phyloP scores from a whole-genome alignment of 2,113 vertebrate genomes.

The Lota lota region DNA sequence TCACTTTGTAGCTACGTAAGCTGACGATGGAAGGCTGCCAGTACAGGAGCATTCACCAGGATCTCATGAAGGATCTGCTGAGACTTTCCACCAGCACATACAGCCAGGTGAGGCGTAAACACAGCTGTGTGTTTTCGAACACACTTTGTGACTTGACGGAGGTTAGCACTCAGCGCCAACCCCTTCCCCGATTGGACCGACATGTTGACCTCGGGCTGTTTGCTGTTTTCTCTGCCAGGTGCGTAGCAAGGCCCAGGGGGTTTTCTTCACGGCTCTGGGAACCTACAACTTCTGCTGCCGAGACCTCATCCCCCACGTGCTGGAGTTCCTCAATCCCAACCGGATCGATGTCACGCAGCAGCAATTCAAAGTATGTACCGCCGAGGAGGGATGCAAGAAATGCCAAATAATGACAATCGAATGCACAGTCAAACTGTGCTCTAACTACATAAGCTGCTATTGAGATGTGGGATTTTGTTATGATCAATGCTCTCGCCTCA shows the following conservation, averaged over 20 bases:
- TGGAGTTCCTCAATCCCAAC: slow-evolving; percentile 84
- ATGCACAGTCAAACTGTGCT: too few relatives aligned
- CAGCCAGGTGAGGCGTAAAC: slow-evolving; percentile 81
- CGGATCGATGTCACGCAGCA: slow-evolving; percentile 85
- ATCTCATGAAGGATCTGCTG: slow-evolving; percentile 89
- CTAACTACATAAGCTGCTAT: too few relatives aligned
- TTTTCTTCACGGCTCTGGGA: slow-evolving; percentile 89
- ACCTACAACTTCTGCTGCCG: slow-evolving; percentile 96
- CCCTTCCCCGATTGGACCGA: too few relatives aligned
- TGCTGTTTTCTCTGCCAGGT: slow-evolving; percentile 70
- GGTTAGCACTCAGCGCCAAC: too few relatives aligned
- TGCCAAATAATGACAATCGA: too few relatives aligned
- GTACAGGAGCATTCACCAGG: slow-evolving; percentile 88
- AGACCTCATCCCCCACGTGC: slow-evolving; percentile 90
- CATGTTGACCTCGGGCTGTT: too few relatives aligned
- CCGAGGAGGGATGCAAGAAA: too few relatives aligned
- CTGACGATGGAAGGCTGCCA: slow-evolving; percentile 91
- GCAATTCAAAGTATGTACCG: slow-evolving; percentile 88
- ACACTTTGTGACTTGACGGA: too few relatives aligned
- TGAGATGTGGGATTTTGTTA: too few relatives aligned
- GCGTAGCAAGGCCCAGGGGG: slow-evolving; percentile 91
- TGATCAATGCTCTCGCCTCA: too few relatives aligned
- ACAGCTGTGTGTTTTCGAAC: too few relatives aligned
- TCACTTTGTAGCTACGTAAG: slow-evolving; percentile 80
- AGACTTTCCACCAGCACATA: slow-evolving; percentile 94